Conservation (phyloP, 1,140 invertebrate species). For the Brachystomella parvula region DNA sequence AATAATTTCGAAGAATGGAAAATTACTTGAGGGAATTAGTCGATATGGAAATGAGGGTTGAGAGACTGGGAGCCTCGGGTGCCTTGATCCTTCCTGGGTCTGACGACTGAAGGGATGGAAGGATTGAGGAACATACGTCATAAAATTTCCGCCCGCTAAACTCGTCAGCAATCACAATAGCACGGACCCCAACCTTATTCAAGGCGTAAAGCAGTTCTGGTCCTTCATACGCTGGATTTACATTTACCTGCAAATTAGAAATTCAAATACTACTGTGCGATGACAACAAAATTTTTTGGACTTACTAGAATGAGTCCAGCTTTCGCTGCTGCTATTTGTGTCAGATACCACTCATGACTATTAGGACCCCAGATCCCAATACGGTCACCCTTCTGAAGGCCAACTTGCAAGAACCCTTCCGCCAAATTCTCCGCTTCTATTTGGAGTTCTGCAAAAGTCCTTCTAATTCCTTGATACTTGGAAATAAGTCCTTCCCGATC, state of each 20-base stretch:
- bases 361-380: conserved; percentile 87
- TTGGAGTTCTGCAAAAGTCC: conserved; percentile 57
- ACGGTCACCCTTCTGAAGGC: conserved; percentile 69
- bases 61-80: conserved; percentile 14
- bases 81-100: conserved; percentile 27
- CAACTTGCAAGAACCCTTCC: conserved; percentile 65
- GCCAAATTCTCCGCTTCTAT: conserved; percentile 66
- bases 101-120: conserved; percentile 38
- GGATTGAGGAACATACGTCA: conserved; percentile 50
- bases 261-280: not conserved
- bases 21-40: conserved; percentile 20
- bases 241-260: conserved; percentile 53
- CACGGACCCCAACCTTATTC: conserved; percentile 65
- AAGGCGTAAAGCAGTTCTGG: conserved; percentile 70
- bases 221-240: conserved; percentile 75
- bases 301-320: conserved; percentile 71
- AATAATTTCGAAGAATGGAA: not conserved
- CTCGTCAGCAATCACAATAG: conserved; percentile 57
- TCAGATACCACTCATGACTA: conserved; percentile 68
- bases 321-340: conserved; percentile 66
- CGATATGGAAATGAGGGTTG: conserved; percentile 27
- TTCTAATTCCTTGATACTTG: conserved; percentile 50
- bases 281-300: conserved; percentile 12
- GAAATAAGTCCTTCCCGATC: conserved; percentile 51
- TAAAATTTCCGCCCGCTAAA: conserved; percentile 67